These are phyloP conservation scores for Actenoides lindsayi DNA, from an alignment of 2,113 vertebrate genomes.

Conservation along the genomic window DNA sequence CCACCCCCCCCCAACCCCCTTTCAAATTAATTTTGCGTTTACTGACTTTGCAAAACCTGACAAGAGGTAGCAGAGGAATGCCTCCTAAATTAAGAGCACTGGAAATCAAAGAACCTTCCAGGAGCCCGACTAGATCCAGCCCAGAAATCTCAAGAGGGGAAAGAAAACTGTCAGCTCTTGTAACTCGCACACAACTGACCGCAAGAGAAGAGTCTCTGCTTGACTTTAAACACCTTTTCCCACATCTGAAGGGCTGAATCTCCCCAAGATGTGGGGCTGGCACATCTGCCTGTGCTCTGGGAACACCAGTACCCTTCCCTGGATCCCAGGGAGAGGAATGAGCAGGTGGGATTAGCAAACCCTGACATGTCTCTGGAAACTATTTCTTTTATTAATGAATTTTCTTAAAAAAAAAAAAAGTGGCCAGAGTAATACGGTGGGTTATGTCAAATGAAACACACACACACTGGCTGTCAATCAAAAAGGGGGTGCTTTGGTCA, in stretches of 20 bases:
- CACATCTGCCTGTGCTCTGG: not conserved
- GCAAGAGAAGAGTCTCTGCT: not conserved
- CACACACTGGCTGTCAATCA: conserved; percentile 79
- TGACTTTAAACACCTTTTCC: not conserved
- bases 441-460: conserved; percentile 60
- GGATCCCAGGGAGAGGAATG: not conserved
- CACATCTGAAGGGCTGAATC: not conserved
- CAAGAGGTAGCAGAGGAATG: not conserved
- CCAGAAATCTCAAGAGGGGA: not conserved
- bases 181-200: rapidly evolving
- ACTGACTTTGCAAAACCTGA: not conserved
- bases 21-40: not conserved
- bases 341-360: not conserved
- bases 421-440: not conserved
- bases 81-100: not conserved
- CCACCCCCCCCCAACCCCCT: not conserved
- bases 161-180: rapidly evolving
- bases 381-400: not conserved
- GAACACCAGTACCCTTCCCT: not conserved
- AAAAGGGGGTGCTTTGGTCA: conserved; percentile 54
- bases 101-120: not conserved
- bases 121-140: not conserved
- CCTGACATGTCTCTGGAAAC: not conserved
- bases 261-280: not conserved
- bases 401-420: not conserved